Evolutionary conservation across 2,113 vertebrate genomes (phyloP).

Genomic region (Gobiocypris rarus): DNA sequence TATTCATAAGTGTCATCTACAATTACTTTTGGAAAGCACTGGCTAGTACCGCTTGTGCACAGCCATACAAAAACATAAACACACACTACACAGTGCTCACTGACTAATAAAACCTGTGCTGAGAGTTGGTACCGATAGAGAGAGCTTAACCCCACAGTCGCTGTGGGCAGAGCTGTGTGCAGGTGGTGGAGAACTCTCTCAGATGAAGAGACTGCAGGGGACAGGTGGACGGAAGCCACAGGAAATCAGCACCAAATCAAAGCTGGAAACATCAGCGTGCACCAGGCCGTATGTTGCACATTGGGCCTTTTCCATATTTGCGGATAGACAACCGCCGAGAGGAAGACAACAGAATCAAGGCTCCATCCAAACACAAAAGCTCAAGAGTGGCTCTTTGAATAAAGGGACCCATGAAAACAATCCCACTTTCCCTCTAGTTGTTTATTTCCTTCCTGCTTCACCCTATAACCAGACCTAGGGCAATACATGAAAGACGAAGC

Average conservation of each 20-base stretch:
- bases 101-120: slow-evolving; percentile 17
- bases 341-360: neutral
- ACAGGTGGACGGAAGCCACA: slow-evolving; percentile 28
- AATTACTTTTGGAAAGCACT: neutral
- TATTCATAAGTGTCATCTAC: neutral
- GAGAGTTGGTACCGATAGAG: slow-evolving; percentile 1
- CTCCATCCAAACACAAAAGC: slow-evolving; percentile 12
- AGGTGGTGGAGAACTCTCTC: slow-evolving; percentile 21
- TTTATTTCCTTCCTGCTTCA: slow-evolving; percentile 49
- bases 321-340: neutral
- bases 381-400: slow-evolving; percentile 16
- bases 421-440: slow-evolving; percentile 34
- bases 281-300: neutral
- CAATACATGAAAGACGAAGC: slow-evolving; percentile 9
- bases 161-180: slow-evolving; percentile 19
- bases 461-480: slow-evolving; percentile 36
- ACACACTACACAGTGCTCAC: neutral
- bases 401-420: slow-evolving; percentile 20
- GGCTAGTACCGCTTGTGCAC: neutral
- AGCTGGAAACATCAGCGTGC: slow-evolving; percentile 14
- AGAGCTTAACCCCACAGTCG: slow-evolving; percentile 1
- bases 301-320: neutral
- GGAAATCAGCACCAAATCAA: slow-evolving; percentile 24
- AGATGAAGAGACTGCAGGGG: slow-evolving; percentile 26
- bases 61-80: neutral